phyloP scores from a whole-genome alignment of 2,113 vertebrate species.

The Caracal caracal region DNA sequence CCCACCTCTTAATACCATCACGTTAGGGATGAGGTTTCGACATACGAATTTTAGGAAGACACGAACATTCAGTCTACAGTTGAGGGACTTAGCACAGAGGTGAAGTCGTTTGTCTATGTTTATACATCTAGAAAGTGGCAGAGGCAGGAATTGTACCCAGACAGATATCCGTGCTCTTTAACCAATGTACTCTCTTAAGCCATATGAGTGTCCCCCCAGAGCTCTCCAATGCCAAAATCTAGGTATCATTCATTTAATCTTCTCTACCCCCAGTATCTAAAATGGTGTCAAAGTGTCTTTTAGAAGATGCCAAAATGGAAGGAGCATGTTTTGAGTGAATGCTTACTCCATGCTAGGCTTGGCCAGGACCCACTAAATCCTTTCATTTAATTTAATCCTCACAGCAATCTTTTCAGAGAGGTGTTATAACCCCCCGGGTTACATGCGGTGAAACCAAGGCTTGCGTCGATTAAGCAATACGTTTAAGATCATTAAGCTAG shows the following conservation, averaged over 20 bases:
- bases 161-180: background rate
- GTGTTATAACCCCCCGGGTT: background rate
- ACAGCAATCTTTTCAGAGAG: background rate
- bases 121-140: background rate
- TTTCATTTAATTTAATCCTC: slow-evolving; percentile 28
- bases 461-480: background rate
- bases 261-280: background rate
- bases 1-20: background rate
- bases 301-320: slow-evolving; percentile 13
- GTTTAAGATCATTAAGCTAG: background rate
- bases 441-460: background rate
- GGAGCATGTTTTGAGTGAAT: background rate
- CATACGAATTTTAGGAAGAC: background rate
- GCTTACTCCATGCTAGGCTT: background rate
- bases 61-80: background rate
- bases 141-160: background rate
- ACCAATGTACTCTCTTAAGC: background rate
- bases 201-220: background rate
- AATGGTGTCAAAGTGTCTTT: background rate
- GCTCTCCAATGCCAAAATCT: background rate
- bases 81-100: background rate
- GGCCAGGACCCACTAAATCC: background rate
- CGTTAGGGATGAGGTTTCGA: background rate
- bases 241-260: background rate
- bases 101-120: background rate